Percentiles rank a stretch among this genome's conserved stretches.
Evolutionary conservation across 1,140 invertebrate genomes (phyloP).

Genomic region (Piezodorus guildinii): DNA sequence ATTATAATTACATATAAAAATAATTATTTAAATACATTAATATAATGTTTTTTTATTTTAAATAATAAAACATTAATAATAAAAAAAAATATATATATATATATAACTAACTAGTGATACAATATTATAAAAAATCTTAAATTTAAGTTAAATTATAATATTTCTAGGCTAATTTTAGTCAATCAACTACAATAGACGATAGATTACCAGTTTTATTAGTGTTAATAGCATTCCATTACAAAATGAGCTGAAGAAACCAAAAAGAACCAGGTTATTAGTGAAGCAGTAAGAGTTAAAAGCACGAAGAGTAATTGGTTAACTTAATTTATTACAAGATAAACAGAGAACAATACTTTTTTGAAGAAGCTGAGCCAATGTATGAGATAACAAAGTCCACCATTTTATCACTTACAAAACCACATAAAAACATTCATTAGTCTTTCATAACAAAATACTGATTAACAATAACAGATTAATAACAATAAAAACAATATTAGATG

Average conservation of each 20-base stretch:
- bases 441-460: neutral
- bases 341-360: neutral
- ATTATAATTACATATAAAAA: too few relatives aligned
- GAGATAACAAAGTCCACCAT: neutral
- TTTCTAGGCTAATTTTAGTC: neutral
- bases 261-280: neutral
- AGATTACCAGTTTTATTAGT: neutral
- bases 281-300: constrained; percentile 1
- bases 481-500: constrained; percentile 3
- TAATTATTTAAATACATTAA: neutral
- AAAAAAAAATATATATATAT: too few relatives aligned
- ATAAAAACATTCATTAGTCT: neutral
- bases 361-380: neutral
- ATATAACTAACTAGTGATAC: neutral
- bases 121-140: neutral
- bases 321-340: neutral
- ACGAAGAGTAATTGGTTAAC: neutral
- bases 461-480: neutral
- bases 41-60: neutral
- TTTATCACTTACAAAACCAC: neutral
- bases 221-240: constrained; percentile 9
- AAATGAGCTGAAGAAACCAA: neutral
- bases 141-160: neutral
- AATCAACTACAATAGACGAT: neutral
- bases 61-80: neutral